Evolutionary conservation across 1,140 invertebrate genomes (phyloP).

Genomic region (Nephila pilipes): DNA sequence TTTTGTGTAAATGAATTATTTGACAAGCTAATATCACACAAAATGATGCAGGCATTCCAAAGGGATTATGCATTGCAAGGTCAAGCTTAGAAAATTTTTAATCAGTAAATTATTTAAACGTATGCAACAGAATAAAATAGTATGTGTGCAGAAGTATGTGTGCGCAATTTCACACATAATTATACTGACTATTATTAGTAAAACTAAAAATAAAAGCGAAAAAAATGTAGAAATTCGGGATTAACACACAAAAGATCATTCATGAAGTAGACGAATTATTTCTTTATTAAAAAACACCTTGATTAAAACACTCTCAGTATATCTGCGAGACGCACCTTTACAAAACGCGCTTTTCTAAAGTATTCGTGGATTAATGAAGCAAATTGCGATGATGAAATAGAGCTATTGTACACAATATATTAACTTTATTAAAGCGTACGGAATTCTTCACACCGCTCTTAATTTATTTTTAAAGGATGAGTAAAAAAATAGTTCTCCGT

Average conservation of each 20-base stretch:
- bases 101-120: no score
- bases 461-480: conserved; percentile 67
- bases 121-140: no score
- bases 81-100: no score
- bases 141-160: no score
- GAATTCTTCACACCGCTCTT: conserved; percentile 58
- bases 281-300: conserved; percentile 5
- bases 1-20: no score
- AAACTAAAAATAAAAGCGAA: not conserved
- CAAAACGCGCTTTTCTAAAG: conserved; percentile 3
- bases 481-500: conserved; percentile 3
- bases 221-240: not conserved
- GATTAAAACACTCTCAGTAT: not conserved
- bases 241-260: not conserved
- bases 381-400: conserved; percentile 47
- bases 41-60: no score
- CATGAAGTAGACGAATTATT: not conserved
- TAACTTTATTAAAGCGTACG: conserved; percentile 63
- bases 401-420: conserved; percentile 52
- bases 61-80: no score
- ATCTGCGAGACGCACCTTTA: not conserved
- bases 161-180: no score
- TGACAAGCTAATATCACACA: no score
- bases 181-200: not conserved
- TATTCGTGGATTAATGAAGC: conserved; percentile 67